phyloP scores from a whole-genome alignment of 2,888 invertebrate genomes.

The Melinopterus prodromus region DNA sequence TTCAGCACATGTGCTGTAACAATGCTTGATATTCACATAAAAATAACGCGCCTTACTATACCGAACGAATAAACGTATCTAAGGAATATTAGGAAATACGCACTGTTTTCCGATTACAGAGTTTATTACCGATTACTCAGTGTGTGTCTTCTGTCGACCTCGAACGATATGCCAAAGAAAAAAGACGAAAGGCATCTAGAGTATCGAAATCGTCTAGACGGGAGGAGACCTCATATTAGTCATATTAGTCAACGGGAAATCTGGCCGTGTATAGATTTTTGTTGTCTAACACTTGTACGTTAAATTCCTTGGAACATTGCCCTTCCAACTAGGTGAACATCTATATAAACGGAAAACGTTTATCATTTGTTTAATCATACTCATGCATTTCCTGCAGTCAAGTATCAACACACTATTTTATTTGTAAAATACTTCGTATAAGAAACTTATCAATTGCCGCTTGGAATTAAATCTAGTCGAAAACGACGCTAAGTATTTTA shows the following conservation, averaged over 20 bases:
- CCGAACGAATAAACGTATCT: not conserved
- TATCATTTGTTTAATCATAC: not conserved
- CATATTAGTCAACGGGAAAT: not conserved
- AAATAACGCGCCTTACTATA: not conserved
- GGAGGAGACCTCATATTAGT: not conserved
- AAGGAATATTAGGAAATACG: not conserved
- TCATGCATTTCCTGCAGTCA: not conserved
- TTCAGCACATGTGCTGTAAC: not conserved
- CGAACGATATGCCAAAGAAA: not conserved
- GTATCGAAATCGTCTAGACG: not conserved
- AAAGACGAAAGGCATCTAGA: not conserved
- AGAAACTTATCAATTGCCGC: not conserved
- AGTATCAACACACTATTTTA: not conserved
- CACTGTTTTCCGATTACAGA: not conserved
- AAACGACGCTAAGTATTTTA: not conserved
- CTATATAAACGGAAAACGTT: not conserved
- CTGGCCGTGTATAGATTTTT: not conserved
- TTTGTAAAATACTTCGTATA: not conserved
- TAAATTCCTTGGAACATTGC: conserved; percentile 4
- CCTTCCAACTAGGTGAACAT: not conserved
- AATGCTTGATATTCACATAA: not conserved
- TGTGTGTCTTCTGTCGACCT: not conserved
- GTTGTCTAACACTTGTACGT: not conserved
- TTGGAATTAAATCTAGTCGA: not conserved
- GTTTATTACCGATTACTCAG: not conserved